A percentile compares a stretch with the other conserved stretches of the same genome.
phyloP scores from a whole-genome alignment of 92 coral and sea anemone genomes.

The Zoanthus sociatus region DNA sequence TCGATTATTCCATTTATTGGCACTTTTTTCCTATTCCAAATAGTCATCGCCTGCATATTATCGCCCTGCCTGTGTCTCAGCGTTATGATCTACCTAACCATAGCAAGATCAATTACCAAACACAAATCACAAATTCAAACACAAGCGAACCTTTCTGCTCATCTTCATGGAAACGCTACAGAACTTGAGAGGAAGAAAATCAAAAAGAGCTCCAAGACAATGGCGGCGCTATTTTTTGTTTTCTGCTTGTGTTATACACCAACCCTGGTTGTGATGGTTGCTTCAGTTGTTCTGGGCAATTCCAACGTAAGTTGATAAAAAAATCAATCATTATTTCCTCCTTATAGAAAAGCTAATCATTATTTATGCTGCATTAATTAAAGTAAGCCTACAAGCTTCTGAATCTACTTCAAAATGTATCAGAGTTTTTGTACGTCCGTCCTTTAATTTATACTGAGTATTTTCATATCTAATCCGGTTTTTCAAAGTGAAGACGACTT shows the following conservation, averaged over 20 bases:
- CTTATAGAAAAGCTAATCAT: neutral
- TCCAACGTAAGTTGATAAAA: neutral
- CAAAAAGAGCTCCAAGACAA: slow-evolving; percentile 19
- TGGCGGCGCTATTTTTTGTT: slow-evolving; percentile 34
- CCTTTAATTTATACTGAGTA: neutral
- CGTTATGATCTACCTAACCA: slow-evolving; percentile 5
- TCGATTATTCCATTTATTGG: slow-evolving; percentile 10
- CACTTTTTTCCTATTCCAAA: slow-evolving; percentile 5
- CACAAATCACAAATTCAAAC: slow-evolving; percentile 21
- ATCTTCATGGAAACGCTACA: neutral
- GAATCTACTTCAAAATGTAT: neutral
- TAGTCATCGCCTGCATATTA: slow-evolving; percentile 22
- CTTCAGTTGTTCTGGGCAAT: neutral
- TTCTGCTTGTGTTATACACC: slow-evolving; percentile 44
- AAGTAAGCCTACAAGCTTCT: neutral
- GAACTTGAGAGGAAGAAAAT: neutral
- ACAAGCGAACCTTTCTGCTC: neutral
- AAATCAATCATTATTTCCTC: neutral
- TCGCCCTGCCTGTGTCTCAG: slow-evolving; percentile 8
- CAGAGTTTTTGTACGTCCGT: no score
- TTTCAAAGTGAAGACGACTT: neutral
- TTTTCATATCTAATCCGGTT: neutral
- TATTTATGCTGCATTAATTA: neutral
- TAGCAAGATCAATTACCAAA: slow-evolving; percentile 35
- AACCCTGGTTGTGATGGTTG: slow-evolving; percentile 33